phyloP scores from a whole-genome alignment of 2,888 invertebrate species.

The Atrina japonica region DNA sequence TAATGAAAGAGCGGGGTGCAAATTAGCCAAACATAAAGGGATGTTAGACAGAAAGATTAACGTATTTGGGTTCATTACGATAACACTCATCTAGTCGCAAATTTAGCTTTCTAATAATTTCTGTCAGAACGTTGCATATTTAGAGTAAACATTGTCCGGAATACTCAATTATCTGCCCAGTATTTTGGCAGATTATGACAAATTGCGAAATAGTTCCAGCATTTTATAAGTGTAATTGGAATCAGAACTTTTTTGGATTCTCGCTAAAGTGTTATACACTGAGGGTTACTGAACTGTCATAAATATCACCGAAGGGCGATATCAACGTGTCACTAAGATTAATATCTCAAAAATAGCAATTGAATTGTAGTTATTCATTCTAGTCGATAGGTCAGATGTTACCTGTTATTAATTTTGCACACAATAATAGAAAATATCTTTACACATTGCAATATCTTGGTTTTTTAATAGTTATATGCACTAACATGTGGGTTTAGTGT shows the following conservation, averaged over 20 bases:
- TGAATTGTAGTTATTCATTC: too few relatives aligned
- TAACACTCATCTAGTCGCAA: conserved; percentile 29
- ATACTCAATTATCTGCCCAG: conserved; percentile 41
- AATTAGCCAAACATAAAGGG: conserved; percentile 43
- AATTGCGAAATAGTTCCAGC: conserved; percentile 42
- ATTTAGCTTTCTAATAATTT: conserved; percentile 41
- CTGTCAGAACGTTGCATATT: conserved; percentile 45
- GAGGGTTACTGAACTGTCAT: background rate
- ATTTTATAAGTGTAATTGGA: conserved; percentile 45
- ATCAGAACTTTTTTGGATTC: conserved; percentile 17
- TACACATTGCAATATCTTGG: too few relatives aligned
- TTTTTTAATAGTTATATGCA: too few relatives aligned
- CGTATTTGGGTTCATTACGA: conserved; percentile 42
- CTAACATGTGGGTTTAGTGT: too few relatives aligned
- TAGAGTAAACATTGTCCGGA: conserved; percentile 44
- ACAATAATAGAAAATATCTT: too few relatives aligned
- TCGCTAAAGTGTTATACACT: conserved; percentile 7
- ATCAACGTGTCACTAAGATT: too few relatives aligned
- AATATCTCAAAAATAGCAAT: too few relatives aligned
- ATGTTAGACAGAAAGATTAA: conserved; percentile 36
- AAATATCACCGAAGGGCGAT: background rate
- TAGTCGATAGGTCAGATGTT: too few relatives aligned
- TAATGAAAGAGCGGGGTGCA: conserved; percentile 42
- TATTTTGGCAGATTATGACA: conserved; percentile 47
- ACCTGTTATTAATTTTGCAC: too few relatives aligned